A percentile compares a stretch with the other conserved stretches of the same genome.
Evolutionary conservation across 2,797 vertebrate species (phyloP).

Genomic region (Podargus strigoides): DNA sequence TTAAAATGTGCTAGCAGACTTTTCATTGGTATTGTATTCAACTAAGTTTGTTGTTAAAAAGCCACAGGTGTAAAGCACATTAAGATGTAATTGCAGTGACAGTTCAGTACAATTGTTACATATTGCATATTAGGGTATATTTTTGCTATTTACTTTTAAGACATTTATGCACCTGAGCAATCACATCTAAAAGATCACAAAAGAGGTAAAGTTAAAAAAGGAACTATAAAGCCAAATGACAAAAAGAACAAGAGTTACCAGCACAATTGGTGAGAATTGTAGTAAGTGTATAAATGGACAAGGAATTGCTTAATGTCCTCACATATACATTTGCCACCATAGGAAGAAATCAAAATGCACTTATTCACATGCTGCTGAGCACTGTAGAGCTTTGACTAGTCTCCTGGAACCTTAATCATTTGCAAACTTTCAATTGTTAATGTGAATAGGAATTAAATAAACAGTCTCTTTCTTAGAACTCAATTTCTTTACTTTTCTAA

Average conservation of each 20-base stretch:
- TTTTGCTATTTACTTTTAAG: conserved; percentile 30
- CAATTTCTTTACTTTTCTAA: neutral
- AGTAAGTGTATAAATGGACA: neutral
- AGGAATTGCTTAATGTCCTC: neutral
- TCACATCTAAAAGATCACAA: neutral
- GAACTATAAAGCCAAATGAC: neutral
- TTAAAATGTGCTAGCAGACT: conserved; percentile 4
- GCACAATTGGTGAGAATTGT: neutral
- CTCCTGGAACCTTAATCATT: conserved; percentile 7
- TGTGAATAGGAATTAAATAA: conserved; percentile 24
- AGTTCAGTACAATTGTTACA: neutral
- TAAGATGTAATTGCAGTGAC: neutral
- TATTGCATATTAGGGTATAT: neutral
- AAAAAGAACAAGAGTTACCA: neutral
- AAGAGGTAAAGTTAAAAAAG: neutral
- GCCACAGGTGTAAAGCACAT: conserved; percentile 12
- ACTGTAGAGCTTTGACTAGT: conserved; percentile 8
- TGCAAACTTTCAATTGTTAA: neutral
- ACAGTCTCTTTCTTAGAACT: neutral
- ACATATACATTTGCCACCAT: neutral
- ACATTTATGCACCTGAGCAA: neutral
- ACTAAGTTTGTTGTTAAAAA: conserved; percentile 48
- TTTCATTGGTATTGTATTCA: conserved; percentile 38
- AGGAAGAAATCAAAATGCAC: conserved; percentile 26
- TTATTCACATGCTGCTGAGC: neutral